Conservation (phyloP, 2,113 vertebrate genomes). For the Eudorcas thomsonii region DNA sequence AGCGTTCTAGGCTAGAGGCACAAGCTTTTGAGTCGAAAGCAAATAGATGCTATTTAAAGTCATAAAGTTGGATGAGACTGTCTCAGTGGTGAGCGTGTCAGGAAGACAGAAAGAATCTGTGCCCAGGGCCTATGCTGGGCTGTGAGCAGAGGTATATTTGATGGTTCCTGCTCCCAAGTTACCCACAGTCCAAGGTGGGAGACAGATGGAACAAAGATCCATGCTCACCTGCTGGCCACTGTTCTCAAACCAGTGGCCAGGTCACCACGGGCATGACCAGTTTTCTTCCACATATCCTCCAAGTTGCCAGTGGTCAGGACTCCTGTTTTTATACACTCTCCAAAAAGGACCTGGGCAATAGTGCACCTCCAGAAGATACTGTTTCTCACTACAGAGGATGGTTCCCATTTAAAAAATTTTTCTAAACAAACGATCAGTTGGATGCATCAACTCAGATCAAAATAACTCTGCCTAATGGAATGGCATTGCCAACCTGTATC, state of each 20-base stretch:
- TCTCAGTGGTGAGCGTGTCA: background rate
- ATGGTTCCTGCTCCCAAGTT: background rate
- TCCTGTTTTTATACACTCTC: background rate
- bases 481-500: background rate
- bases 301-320: background rate
- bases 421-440: background rate
- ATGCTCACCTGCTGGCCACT: background rate
- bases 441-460: background rate
- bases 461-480: background rate
- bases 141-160: background rate
- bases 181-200: background rate
- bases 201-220: background rate
- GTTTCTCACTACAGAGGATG: background rate
- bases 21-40: background rate
- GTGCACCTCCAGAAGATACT: background rate
- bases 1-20: background rate
- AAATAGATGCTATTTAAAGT: background rate
- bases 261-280: background rate
- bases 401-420: background rate
- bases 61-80: background rate
- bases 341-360: background rate
- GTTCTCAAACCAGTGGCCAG: background rate
- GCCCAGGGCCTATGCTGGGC: background rate
- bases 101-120: background rate
- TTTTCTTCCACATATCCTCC: background rate